A percentile compares a stretch with the other conserved stretches of the same genome.
phyloP scores from a whole-genome alignment of 64 coral and sea anemone species.

The Montipora efflorescens region DNA sequence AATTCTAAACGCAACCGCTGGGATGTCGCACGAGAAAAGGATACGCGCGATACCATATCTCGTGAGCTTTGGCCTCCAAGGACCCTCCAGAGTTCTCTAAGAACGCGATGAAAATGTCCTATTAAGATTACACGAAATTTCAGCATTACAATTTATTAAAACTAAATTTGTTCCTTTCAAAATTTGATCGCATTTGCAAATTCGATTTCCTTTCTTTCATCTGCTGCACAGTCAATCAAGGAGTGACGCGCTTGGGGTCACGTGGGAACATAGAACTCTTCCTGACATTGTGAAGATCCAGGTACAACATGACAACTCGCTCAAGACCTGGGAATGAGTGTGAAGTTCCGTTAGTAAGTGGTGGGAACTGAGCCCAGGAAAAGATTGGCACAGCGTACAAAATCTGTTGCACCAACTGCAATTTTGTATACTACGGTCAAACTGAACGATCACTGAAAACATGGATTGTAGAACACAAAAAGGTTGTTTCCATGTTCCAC shows the following conservation, averaged over 20 bases:
- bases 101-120: too few species aligned
- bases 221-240: conserved; percentile 38
- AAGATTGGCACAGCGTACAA: too few species aligned
- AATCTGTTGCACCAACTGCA: too few species aligned
- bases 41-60: too few species aligned
- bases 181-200: neutral
- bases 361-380: neutral
- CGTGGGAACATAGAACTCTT: conserved; percentile 98
- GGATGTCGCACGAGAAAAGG: neutral
- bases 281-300: conserved; percentile 90
- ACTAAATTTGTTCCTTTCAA: neutral
- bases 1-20: neutral
- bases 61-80: neutral
- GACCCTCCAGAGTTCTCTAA: too few species aligned
- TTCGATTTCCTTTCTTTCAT: neutral
- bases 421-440: too few species aligned
- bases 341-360: neutral
- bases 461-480: too few species aligned
- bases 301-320: conserved; percentile 97
- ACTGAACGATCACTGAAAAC: too few species aligned
- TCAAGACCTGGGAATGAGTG: conserved; percentile 76
- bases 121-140: neutral
- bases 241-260: conserved; percentile 98
- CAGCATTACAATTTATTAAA: neutral
- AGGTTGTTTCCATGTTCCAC: too few species aligned